Evolutionary conservation across 2,113 vertebrate species (phyloP).

Genomic region (Oncorhynchus tshawytscha): DNA sequence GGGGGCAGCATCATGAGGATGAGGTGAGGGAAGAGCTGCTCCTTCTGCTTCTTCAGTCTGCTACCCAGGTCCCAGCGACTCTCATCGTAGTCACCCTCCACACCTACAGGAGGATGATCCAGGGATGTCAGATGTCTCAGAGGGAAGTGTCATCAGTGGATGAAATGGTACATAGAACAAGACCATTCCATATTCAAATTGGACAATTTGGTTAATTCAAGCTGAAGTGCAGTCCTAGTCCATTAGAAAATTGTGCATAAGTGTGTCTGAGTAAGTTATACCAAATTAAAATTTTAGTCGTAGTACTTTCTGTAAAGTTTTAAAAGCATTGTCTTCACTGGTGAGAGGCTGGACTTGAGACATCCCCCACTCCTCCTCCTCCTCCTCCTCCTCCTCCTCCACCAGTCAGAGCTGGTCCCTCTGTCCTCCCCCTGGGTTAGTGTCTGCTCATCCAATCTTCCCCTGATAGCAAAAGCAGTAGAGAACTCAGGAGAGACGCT

Average conservation of each 20-base stretch:
- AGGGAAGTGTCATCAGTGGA: too few species aligned
- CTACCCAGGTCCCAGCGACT: slow-evolving; percentile 74
- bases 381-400: slow-evolving; percentile 40
- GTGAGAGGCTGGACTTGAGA: slow-evolving; percentile 19
- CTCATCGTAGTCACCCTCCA: slow-evolving; percentile 83
- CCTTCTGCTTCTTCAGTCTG: slow-evolving; percentile 83
- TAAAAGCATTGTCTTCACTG: slow-evolving; percentile 28
- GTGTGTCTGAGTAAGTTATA: too few species aligned
- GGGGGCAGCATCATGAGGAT: slow-evolving; percentile 97
- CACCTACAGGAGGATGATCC: slow-evolving; percentile 67
- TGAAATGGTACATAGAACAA: too few species aligned
- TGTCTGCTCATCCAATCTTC: slow-evolving; percentile 73
- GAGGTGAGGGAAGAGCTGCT: slow-evolving; percentile 90
- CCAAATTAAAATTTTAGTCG: too few species aligned
- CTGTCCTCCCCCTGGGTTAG: slow-evolving; percentile 32
- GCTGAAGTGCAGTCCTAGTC: too few species aligned
- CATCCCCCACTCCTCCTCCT: slow-evolving; percentile 24
- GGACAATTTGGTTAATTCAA: too few species aligned
- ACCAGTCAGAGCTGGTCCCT: slow-evolving; percentile 16
- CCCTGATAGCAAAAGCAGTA: slow-evolving; percentile 78
- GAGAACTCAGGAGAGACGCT: slow-evolving; percentile 69
- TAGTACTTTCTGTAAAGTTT: too few species aligned
- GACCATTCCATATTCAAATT: too few species aligned
- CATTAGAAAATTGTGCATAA: too few species aligned
- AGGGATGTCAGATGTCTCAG: neutral